Base-by-base conservation (phyloP, 2,113 vertebrate genomes). In the Pachycephala philippinensis region DNA sequence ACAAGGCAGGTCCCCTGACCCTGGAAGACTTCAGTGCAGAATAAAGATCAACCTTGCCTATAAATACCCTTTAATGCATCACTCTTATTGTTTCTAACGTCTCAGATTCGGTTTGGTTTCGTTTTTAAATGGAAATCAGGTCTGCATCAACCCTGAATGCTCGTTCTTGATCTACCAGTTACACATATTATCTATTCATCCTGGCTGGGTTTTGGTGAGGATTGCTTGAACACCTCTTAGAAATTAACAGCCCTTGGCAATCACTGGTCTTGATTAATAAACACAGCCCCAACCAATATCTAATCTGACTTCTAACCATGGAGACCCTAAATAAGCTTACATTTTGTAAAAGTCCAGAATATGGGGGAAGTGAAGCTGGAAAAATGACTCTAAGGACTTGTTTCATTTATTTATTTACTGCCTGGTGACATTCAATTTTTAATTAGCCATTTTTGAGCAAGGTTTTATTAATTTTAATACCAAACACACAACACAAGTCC, bases 51-150 rank as follows among this genome's bases (percentile, higher is more conserved):
- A 15, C 35, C 10, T 0, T 66, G 33, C 24, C 64, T 16, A 52
- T n/a, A 75, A 95, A 92, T 3, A 68, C 17, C 13, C 39, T 59
- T 45, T n/a, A 87, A 84, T 22, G 1, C 65, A 90, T 40, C 37
- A 9, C 10, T 42, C 60, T 56, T 49, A 33, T 30, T 81, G 37
- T 69, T 94, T 70, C 65, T 56, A 78, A 78, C 4, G 11, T 85
- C 68, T 68, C 88, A 86, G 64, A 95, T 84, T 78, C 74, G 64
- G 61, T 93, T 78, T 85, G 64, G 63, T 13, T 84, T 87, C 3
- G 3, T 75, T 90, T 95, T 89, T 33, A 90, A 95, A 78, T 84
- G 68, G 85, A 90, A 93, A 95, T 93, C 49, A 87, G 72, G 61
- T 81, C 52, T 81, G 81, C 85, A 88, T 86, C 83, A 96, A 47